These are phyloP conservation scores for Cydia strobilella DNA, from an alignment of 1,140 invertebrate genomes.

Conservation along the genomic window DNA sequence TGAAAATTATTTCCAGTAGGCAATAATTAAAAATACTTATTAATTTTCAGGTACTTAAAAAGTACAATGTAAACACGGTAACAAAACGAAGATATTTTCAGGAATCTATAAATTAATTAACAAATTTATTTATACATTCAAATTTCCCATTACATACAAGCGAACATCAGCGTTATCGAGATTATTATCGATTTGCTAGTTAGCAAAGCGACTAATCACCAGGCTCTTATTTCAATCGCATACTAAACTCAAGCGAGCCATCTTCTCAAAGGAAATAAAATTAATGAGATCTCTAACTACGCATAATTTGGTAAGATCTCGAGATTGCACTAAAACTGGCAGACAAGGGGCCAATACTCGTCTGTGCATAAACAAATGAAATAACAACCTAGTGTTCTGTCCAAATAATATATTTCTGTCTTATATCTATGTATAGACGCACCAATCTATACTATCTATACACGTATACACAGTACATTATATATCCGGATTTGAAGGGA, in stretches of 20 bases:
- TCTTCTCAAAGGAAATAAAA: neutral
- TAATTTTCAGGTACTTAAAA: too few relatives aligned
- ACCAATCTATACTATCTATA: slow-evolving; percentile 6
- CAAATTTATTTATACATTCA: too few relatives aligned
- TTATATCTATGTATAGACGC: neutral
- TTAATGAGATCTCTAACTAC: neutral
- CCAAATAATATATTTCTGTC: neutral
- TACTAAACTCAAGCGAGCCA: neutral
- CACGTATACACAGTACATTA: neutral
- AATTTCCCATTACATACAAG: neutral
- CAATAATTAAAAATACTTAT: too few relatives aligned
- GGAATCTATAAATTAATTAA: too few relatives aligned
- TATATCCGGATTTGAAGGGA: slow-evolving; percentile 59
- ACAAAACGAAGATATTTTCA: too few relatives aligned
- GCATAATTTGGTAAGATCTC: neutral
- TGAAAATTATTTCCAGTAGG: too few relatives aligned
- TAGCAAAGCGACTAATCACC: slow-evolving; percentile 62
- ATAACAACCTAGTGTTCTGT: neutral
- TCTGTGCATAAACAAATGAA: neutral
- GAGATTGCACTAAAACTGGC: neutral
- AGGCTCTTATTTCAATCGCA: slow-evolving; percentile 31
- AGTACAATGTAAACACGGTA: too few relatives aligned
- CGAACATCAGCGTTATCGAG: slow-evolving; percentile 50
- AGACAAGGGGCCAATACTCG: neutral
- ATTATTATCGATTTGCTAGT: slow-evolving; percentile 55